Evolutionary conservation across 37 sponge, comb jelly and placozoan species (phyloP), one percentile per base, ranked within the genome.

Genomic region (Petrosia ficiformis): DNA sequence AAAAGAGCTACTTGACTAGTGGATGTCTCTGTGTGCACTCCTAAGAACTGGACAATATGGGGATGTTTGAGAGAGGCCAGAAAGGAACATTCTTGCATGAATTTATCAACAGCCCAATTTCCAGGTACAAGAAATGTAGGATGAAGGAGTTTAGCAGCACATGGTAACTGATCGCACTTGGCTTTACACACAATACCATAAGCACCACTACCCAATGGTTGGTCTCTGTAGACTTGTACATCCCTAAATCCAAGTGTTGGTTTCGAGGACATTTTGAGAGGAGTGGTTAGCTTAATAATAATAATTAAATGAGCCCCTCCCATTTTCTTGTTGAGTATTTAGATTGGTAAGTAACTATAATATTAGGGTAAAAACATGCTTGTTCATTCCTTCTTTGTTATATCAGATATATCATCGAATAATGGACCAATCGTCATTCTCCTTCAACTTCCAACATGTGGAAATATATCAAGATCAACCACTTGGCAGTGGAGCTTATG

Each of bases 1-100:
- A 83, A 70, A 24, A 83, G 71, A 2, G 73, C 64, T 11, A 42
- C 39, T 3, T 21, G 14, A 32, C 35, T 33, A 32, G 60, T 34
- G 8, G 36, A 24, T 4, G 71, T 34, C 39, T 83, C 71, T 8
- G n/a, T 26, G 26, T 41, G 21, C 0, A 39, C 32, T 28, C 76
- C 71, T 1, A 83, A 67, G 35, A 57, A 83, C 65, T 68, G 83
- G 25, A 83, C 65, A 28, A 83, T 83, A 26, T 83, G 73, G 1
- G 83, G 83, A 65, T 83, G 83, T 2, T 33, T 40, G 34, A 83
- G 44, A 22, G 22, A 26, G 42, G 61, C 28, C 35, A 83, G 52
- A 26, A 83, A 70, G 4, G 57, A 31, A 42, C 76, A 83, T 54
- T 83, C 83, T 24, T 68, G 61, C 16, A 39, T 34, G 42, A 83